A percentile compares a stretch with the other conserved stretches of the same genome.
These are phyloP conservation scores for Crossocerus cetratus DNA, from an alignment of 2,888 invertebrate species.

Conservation along the genomic window DNA sequence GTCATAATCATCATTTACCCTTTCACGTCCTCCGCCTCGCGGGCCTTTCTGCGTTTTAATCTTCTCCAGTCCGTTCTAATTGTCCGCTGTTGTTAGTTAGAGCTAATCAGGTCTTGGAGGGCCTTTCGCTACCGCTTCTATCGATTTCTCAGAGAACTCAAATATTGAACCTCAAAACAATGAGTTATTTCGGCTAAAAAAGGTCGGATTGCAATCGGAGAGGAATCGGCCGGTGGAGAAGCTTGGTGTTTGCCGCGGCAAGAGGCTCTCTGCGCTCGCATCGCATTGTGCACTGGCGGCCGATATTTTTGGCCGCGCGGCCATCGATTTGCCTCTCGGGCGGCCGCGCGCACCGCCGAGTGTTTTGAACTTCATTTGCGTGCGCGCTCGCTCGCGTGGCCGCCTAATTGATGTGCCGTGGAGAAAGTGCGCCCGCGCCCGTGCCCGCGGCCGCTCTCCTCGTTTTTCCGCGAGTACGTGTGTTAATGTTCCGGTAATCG, in stretches of 20 bases:
- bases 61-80: conserved; percentile 10
- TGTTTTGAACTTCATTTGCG: conserved; percentile 2
- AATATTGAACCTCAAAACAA: too few relatives aligned
- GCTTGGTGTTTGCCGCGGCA: too few relatives aligned
- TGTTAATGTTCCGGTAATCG: conserved; percentile 1
- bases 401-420: not conserved
- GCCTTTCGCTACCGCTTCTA: not conserved
- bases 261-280: too few relatives aligned
- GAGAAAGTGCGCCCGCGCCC: not conserved
- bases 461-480: not conserved
- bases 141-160: too few relatives aligned
- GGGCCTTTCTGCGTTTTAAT: conserved; percentile 22
- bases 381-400: too few relatives aligned
- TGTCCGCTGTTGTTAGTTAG: conserved; percentile 9
- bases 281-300: not conserved
- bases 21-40: conserved; percentile 38
- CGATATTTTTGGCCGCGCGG: conserved; percentile 1
- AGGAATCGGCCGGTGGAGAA: too few relatives aligned
- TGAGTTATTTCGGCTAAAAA: too few relatives aligned
- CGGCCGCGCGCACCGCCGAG: not conserved
- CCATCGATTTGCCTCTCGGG: not conserved
- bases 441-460: not conserved
- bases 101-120: too few relatives aligned
- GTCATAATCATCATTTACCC: conserved; percentile 62
- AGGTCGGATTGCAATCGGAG: too few relatives aligned